phyloP scores from a whole-genome alignment of 2,113 vertebrate genomes.

The Chionomys nivalis region DNA sequence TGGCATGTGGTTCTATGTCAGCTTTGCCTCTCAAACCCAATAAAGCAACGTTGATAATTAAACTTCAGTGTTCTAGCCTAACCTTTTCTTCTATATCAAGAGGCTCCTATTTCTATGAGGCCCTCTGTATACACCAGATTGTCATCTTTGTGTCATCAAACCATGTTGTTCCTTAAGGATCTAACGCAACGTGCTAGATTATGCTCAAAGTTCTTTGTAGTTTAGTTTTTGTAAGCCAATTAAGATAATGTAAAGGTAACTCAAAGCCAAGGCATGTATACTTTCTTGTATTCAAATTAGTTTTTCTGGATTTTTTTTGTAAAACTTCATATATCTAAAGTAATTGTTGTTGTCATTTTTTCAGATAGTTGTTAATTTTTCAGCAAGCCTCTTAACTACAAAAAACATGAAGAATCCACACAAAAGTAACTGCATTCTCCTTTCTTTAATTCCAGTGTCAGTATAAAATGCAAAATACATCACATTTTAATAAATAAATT shows the following conservation, averaged over 20 bases:
- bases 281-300: neutral
- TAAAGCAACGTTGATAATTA: neutral
- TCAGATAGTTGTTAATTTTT: neutral
- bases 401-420: neutral
- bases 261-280: neutral
- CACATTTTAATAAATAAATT: constrained; percentile 27
- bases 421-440: neutral
- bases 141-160: neutral
- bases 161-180: neutral
- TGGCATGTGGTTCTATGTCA: neutral
- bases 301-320: neutral
- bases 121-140: neutral
- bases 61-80: neutral
- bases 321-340: neutral
- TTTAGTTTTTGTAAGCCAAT: neutral
- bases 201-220: neutral
- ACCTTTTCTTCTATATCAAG: neutral
- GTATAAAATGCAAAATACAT: neutral
- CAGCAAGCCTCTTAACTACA: neutral
- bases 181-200: neutral
- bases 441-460: neutral
- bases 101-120: neutral
- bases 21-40: neutral
- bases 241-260: neutral
- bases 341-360: constrained; percentile 16